Percentiles rank a stretch among this genome's conserved stretches.
Conservation (phyloP, 2,113 vertebrate genomes). For the Python bivittatus region DNA sequence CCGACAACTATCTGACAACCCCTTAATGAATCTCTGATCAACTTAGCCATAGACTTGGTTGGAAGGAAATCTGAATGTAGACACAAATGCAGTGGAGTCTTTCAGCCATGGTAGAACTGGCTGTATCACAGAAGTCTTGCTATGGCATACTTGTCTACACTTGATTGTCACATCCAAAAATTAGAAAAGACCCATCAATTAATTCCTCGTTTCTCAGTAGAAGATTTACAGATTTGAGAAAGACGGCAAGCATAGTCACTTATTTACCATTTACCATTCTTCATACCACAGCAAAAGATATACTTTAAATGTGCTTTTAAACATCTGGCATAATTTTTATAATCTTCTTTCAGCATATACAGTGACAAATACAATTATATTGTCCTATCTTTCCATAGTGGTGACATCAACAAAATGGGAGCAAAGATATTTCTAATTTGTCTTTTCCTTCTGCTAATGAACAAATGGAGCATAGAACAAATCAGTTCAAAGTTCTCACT, state of each 20-base stretch:
- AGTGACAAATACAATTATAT: neutral
- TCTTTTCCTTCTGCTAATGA: neutral
- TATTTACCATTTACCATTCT: neutral
- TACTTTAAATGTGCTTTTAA: neutral
- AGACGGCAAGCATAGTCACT: neutral
- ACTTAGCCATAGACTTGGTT: conserved; percentile 73
- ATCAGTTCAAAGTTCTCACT: too few relatives aligned
- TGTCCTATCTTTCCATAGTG: neutral
- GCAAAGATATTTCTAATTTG: neutral
- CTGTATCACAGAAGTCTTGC: conserved; percentile 75
- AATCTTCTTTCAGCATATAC: neutral
- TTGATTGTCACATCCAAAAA: neutral
- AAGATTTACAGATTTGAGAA: neutral
- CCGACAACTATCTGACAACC: conserved; percentile 75
- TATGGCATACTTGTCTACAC: conserved; percentile 62
- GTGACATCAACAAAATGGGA: neutral
- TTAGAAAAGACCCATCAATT: neutral
- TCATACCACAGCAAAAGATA: neutral
- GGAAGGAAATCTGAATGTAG: conserved; percentile 70
- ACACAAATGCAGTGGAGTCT: conserved; percentile 72
- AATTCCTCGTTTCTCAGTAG: neutral
- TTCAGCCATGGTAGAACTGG: conserved; percentile 73
- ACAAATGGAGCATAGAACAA: neutral
- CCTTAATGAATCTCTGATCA: conserved; percentile 76
- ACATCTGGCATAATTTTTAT: neutral